A percentile compares a stretch with the other conserved stretches of the same genome.
Evolutionary conservation across 1,140 invertebrate species (phyloP).

Genomic region (Pogonomyrmex barbatus): DNA sequence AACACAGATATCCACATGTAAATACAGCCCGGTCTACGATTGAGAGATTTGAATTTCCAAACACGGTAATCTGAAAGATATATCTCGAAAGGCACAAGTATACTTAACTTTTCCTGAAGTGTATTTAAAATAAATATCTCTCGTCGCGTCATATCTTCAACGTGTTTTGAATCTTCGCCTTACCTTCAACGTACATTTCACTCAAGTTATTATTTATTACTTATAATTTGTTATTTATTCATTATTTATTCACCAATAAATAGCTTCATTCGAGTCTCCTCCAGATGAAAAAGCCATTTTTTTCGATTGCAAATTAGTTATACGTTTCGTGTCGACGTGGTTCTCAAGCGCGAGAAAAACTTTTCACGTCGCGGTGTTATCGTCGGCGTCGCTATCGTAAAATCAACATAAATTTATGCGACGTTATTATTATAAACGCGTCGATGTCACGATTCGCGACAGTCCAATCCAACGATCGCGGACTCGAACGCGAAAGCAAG

Average conservation of each 20-base stretch:
- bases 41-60: constrained; percentile 24
- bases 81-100: not conserved
- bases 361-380: constrained; percentile 15
- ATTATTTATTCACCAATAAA: not conserved
- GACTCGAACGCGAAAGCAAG: constrained; percentile 8
- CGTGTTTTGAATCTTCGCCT: not conserved
- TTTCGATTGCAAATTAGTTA: not conserved
- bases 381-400: constrained; percentile 18
- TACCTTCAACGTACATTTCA: not conserved
- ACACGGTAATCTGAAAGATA: not conserved
- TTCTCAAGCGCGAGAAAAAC: not conserved
- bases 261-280: not conserved
- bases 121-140: constrained; percentile 9
- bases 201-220: not conserved
- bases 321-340: not conserved
- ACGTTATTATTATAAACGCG: not conserved
- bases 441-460: not conserved
- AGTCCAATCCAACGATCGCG: not conserved
- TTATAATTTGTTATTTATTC: too few relatives aligned
- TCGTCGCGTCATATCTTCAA: not conserved
- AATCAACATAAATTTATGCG: constrained; percentile 26
- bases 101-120: not conserved
- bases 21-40: not conserved
- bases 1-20: constrained; percentile 26
- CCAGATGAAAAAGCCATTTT: not conserved